phyloP scores from a whole-genome alignment of 2,113 vertebrate species.

The Electrona antarctica region DNA sequence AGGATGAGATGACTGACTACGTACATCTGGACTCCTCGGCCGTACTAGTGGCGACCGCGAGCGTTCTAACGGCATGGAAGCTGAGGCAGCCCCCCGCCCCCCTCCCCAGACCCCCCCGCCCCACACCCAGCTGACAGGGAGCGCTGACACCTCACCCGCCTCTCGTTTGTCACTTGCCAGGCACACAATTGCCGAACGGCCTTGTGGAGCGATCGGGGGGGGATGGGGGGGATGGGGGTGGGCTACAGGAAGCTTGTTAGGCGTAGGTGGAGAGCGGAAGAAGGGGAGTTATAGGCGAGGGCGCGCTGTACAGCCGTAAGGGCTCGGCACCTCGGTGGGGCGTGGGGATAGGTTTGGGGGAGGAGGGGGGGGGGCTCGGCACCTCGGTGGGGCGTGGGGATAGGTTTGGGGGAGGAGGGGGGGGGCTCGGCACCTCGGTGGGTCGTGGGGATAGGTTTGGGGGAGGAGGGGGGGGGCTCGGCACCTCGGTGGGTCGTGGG shows the following conservation, averaged over 20 bases:
- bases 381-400: neutral
- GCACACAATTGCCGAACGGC: constrained; percentile 55
- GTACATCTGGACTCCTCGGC: constrained; percentile 1
- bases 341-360: neutral
- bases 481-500: neutral
- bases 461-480: constrained; percentile 8
- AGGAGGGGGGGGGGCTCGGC: constrained; percentile 9
- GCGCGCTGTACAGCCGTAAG: constrained; percentile 11
- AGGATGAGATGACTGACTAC: constrained; percentile 27
- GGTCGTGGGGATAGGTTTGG: neutral
- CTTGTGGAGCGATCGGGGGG: constrained; percentile 39
- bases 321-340: neutral
- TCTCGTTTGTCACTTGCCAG: constrained; percentile 66
- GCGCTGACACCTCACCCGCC: constrained; percentile 55
- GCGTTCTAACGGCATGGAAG: constrained; percentile 36
- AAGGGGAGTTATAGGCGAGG: constrained; percentile 24
- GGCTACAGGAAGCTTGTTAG: constrained; percentile 36
- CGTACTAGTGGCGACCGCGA: constrained; percentile 23
- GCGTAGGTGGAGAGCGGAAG: constrained; percentile 28
- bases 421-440: neutral
- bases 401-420: neutral
- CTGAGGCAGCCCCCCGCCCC: constrained; percentile 23
- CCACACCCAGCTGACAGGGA: constrained; percentile 35
- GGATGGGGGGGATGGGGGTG: constrained; percentile 32
- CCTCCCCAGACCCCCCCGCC: too few species aligned